Conservation (phyloP, 2,113 vertebrate genomes). For the Heptranchias perlo region DNA sequence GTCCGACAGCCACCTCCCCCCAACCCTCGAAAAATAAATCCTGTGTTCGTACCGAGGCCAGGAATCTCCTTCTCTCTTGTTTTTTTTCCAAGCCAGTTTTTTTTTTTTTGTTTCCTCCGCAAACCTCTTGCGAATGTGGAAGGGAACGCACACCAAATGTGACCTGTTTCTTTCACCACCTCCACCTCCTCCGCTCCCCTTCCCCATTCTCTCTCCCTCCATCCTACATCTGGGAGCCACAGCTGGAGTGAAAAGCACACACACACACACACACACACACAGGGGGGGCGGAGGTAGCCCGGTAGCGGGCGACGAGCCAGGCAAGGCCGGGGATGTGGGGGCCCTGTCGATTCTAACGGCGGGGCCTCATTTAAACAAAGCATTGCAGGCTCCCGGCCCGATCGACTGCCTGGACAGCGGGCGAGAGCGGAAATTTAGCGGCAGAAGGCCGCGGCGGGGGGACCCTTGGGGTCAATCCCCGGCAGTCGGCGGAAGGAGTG, state of each 20-base stretch:
- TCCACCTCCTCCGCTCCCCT: not conserved
- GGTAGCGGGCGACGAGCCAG: not conserved
- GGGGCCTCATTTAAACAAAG: not conserved
- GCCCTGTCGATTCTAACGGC: not conserved
- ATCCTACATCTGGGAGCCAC: not conserved
- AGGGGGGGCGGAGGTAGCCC: not conserved
- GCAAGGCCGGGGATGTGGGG: not conserved
- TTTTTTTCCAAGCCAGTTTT: not conserved
- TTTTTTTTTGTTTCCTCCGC: not conserved
- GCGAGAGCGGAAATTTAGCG: not conserved
- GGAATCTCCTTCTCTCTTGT: conserved; percentile 1
- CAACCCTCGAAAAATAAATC: conserved; percentile 29
- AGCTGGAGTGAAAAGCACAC: not conserved
- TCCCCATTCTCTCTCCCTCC: not conserved
- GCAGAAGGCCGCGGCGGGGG: not conserved
- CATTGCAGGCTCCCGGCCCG: not conserved
- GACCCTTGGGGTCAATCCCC: too few relatives aligned
- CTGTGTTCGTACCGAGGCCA: not conserved
- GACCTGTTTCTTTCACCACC: not conserved
- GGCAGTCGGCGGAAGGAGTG: not conserved
- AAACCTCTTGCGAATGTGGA: not conserved
- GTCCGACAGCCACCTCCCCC: too few relatives aligned
- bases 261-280: not conserved
- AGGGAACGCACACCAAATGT: not conserved
- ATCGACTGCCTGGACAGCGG: not conserved